Evolutionary conservation across 2,113 vertebrate genomes (phyloP).

Genomic region (Malurus alboscapulatus): DNA sequence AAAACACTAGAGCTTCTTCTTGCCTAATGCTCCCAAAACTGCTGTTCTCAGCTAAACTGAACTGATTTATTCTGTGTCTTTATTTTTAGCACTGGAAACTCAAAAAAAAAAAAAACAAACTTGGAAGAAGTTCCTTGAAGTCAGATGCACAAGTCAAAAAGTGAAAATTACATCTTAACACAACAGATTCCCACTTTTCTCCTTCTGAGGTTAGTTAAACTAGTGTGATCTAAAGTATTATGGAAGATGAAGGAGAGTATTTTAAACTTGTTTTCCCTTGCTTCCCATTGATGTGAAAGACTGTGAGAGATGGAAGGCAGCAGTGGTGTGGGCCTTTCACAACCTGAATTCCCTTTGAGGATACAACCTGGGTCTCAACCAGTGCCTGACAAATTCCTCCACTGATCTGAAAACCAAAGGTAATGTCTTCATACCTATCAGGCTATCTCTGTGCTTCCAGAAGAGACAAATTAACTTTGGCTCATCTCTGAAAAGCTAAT

Average conservation of each 20-base stretch:
- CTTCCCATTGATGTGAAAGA: background rate
- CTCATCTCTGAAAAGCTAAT: background rate
- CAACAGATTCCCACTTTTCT: background rate
- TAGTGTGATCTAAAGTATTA: background rate
- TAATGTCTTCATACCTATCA: background rate
- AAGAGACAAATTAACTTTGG: background rate
- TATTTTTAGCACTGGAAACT: slow-evolving; percentile 22
- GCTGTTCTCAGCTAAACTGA: slow-evolving; percentile 47
- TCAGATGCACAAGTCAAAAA: background rate
- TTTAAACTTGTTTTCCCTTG: slow-evolving; percentile 1
- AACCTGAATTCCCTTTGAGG: background rate
- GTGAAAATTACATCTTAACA: background rate
- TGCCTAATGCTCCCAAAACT: slow-evolving; percentile 33
- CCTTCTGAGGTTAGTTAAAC: background rate
- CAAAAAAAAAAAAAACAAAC: background rate
- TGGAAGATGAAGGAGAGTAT: background rate
- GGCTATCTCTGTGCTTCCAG: background rate
- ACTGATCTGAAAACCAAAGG: background rate
- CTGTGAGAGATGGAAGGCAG: background rate
- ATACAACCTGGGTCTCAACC: background rate
- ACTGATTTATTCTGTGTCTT: background rate
- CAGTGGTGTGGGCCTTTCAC: background rate
- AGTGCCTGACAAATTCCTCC: background rate
- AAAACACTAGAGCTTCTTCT: slow-evolving; percentile 16
- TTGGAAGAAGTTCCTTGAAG: slow-evolving; percentile 25